Evolutionary conservation across 2,113 vertebrate species (phyloP), one percentile per base, ranked within the genome.

Genomic region (Oryzias javanicus): DNA sequence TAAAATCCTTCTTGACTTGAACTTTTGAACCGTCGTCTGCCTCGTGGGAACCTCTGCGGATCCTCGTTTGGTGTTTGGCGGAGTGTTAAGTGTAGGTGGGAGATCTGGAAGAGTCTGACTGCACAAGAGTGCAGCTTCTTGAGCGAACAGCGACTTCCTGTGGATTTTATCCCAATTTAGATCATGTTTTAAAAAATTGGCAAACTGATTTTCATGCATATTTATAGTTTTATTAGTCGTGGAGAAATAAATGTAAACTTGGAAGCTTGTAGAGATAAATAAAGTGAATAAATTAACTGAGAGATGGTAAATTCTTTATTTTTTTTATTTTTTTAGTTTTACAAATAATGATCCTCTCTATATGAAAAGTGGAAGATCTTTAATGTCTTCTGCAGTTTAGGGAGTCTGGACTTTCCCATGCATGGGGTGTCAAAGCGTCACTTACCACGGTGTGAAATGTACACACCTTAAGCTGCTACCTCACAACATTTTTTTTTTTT

Each of bases 391-490:
- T 58, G 50, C n/a, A 56, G 64, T 62, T 13, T 24, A 53, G 24
- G 42, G 14, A 18, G 45, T 60, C 57, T 67, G 74, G 72, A 69
- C 59, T 72, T 86, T 83, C 84, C 76, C 76, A 86, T 71, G 67
- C 42, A 52, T 49, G 18, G 18, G 70, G 79, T 82, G 79, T 79
- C 60, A 79, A 60, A 64, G 41, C 50, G 74, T 82, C 73, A 81
- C 74, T 72, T 74, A 67, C 59, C 41, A 47, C 45, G 63, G 84
- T 76, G 84, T 84, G 82, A 88, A 55, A 70, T 63, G 4, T 49
- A 42, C 66, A 73, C 82, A 77, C 74, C 55, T 76, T 35, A 12
- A 35, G 10, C 8, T 35, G 8, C 35, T 35, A 35, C 35, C 8
- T 8, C 3, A 12, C 35, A 6, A 29, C 27, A 35, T 13, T 12